A percentile compares a stretch with the other conserved stretches of the same genome.
Evolutionary conservation across 1,140 invertebrate genomes (phyloP).

Genomic region (Grapholita molesta): DNA sequence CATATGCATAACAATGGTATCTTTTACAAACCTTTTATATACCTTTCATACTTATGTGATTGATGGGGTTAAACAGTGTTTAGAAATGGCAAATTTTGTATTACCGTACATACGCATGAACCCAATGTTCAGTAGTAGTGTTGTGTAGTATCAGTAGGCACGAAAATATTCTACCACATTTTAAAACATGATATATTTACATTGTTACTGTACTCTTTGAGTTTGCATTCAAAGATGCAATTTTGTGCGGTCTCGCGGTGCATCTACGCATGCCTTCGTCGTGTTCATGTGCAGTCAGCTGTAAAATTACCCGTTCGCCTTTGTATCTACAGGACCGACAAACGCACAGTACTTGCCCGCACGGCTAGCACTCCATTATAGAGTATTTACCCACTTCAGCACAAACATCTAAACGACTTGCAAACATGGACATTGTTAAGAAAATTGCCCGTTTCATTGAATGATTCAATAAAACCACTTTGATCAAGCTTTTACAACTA

Average conservation of each 20-base stretch:
- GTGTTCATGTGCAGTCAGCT: slow-evolving; percentile 49
- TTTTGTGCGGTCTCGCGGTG: slow-evolving; percentile 57
- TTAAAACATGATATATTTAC: no score
- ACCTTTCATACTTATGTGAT: no score
- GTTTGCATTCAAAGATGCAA: slow-evolving; percentile 23
- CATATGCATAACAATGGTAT: no score
- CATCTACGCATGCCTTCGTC: slow-evolving; percentile 38
- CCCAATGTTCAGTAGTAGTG: no score
- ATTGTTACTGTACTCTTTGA: not conserved
- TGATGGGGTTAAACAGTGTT: no score
- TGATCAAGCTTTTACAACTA: not conserved
- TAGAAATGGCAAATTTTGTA: no score
- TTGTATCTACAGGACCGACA: slow-evolving; percentile 50
- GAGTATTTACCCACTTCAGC: slow-evolving; percentile 34
- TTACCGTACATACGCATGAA: no score
- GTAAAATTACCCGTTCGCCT: slow-evolving; percentile 61
- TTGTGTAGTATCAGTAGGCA: no score
- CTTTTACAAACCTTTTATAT: no score
- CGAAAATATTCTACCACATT: no score
- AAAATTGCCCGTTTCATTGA: not conserved
- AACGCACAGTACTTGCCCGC: slow-evolving; percentile 25
- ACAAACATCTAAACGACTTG: slow-evolving; percentile 21
- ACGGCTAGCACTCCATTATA: slow-evolving; percentile 24
- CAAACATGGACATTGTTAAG: not conserved
- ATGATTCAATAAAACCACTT: not conserved